These are phyloP conservation scores for Hesperia comma DNA, from an alignment of 2,888 invertebrate genomes.

Conservation along the genomic window DNA sequence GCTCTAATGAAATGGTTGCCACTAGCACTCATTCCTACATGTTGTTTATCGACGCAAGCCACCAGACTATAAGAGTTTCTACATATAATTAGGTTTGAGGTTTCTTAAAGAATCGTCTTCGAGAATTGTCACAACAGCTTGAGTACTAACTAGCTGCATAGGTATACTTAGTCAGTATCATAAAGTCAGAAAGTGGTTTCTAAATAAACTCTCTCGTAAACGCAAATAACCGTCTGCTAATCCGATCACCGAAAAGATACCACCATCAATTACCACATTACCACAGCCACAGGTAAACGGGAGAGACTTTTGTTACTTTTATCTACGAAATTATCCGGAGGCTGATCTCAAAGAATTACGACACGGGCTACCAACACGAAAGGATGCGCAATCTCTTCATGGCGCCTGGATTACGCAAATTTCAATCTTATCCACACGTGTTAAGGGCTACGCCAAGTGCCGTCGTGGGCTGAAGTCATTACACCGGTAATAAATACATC, in stretches of 20 bases:
- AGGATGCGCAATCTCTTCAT: background rate
- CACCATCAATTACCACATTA: constrained; percentile 1
- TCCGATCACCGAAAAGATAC: background rate
- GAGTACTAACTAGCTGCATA: too few relatives aligned
- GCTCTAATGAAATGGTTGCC: too few relatives aligned
- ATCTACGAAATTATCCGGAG: background rate
- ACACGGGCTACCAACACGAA: constrained; percentile 3
- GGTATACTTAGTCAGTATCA: too few relatives aligned
- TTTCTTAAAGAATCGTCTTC: too few relatives aligned
- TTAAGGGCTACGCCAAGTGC: background rate
- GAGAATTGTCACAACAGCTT: too few relatives aligned
- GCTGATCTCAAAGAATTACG: constrained; percentile 11
- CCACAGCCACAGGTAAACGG: background rate
- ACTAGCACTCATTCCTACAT: too few relatives aligned
- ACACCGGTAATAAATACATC: constrained; percentile 21
- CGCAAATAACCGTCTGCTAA: too few relatives aligned
- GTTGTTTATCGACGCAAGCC: too few relatives aligned
- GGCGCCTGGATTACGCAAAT: constrained; percentile 6
- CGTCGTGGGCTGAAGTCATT: constrained; percentile 3
- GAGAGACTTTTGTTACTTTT: constrained; percentile 2
- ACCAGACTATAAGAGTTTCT: too few relatives aligned
- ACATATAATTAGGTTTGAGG: too few relatives aligned
- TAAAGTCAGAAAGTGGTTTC: too few relatives aligned
- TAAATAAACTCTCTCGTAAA: too few relatives aligned
- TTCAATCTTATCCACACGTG: background rate